A percentile compares a stretch with the other conserved stretches of the same genome.
Conservation (phyloP, 2,797 vertebrate species). For the Arrhamphus sclerolepis region DNA sequence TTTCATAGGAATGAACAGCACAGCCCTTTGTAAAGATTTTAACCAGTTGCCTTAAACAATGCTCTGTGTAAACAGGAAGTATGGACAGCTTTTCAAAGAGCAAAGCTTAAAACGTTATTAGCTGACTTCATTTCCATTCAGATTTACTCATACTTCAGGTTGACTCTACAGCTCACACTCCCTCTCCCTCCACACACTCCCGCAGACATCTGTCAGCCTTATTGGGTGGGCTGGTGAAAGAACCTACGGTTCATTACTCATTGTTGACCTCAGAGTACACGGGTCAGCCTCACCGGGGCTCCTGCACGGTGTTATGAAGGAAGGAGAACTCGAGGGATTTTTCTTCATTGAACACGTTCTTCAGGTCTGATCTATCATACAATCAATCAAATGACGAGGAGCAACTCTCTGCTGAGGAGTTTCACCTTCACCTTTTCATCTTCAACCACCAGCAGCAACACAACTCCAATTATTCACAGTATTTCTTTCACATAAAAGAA, state of each 20-base stretch:
- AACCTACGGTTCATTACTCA: slow-evolving; percentile 65
- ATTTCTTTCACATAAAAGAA: not conserved
- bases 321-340: slow-evolving; percentile 13
- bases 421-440: slow-evolving; percentile 45
- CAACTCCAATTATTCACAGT: slow-evolving; percentile 13
- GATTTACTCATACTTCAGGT: slow-evolving; percentile 32
- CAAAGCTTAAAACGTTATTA: slow-evolving; percentile 69
- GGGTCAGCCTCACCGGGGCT: slow-evolving; percentile 42
- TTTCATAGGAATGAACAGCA: no score
- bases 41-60: slow-evolving; percentile 38
- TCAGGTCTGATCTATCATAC: slow-evolving; percentile 46
- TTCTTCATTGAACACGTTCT: slow-evolving; percentile 34
- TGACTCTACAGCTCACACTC: slow-evolving; percentile 7
- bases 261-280: slow-evolving; percentile 57
- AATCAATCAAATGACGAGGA: slow-evolving; percentile 16
- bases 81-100: slow-evolving; percentile 25
- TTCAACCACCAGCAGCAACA: slow-evolving; percentile 4
- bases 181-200: slow-evolving; percentile 14
- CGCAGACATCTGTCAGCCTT: slow-evolving; percentile 12
- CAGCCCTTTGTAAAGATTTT: slow-evolving; percentile 10
- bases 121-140: slow-evolving; percentile 60
- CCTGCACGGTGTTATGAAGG: slow-evolving; percentile 26
- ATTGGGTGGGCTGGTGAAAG: slow-evolving; percentile 56
- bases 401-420: slow-evolving; percentile 3
- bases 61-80: slow-evolving; percentile 16